Evolutionary conservation across 2,888 invertebrate species (phyloP), one percentile per base, ranked within the genome.

Genomic region (Parelbella ahira): DNA sequence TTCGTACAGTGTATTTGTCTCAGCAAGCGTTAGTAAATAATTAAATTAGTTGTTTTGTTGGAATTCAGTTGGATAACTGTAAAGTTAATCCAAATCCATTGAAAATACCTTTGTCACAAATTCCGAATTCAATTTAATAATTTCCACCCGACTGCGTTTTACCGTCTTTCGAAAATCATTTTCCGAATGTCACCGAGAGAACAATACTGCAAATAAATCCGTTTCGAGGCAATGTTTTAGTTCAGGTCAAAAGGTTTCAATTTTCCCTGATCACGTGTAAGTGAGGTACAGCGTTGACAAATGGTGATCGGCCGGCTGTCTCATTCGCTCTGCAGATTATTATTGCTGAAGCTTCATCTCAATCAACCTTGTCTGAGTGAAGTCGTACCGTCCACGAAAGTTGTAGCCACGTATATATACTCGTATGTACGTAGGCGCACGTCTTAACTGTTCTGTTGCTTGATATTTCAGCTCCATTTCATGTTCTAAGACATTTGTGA

Each of bases 231-330:
- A 54, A 67, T 68, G 68, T 65, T 63, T 70, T 63, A 60, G 64
- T 61, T 57, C 48, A 59, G 60, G 60, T 63, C 57, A 63, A 66
- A 66, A 66, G 59, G 56, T 66, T 73, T 68, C 58, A 62, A 68
- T 69, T 69, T 65, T 60, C 52, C 47, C 42, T 56, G 51, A 61
- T 56, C 60, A 49, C 49, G 37, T 49, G 53, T 53, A 53, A 54
- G 54, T 51, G 46, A 49, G 32, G 28, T 32, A 24, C 18, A 38
- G 18, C 24, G 12, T 25, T 39, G 32, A 39, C 30, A 39, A 39
- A 39, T 27, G 39, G 8, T 25, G 25, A 32, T 24, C 19, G 25
- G 9, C 3, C n/a, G 19, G 25, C 32, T 39, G 29, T 39, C 38
- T 30, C 23, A 18, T 30, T 18, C 30, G 24, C 11, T 24, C 30